Base-by-base conservation (phyloP, 2,797 vertebrate species). In the Enteromius fasciolatus region DNA sequence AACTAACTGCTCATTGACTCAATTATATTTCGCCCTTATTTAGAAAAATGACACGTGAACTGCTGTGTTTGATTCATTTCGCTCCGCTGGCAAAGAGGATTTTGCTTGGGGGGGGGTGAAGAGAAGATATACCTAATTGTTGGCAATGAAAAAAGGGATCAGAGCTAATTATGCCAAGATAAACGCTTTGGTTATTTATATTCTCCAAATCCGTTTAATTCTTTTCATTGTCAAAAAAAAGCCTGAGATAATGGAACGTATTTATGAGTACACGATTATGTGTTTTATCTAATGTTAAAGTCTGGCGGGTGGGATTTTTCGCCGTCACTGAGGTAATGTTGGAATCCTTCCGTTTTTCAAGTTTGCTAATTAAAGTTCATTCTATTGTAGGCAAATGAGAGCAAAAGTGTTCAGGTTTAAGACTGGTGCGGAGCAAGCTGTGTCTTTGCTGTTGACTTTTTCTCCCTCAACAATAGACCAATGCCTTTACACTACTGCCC, bases 191-290 rank as follows among this genome's bases (percentile, higher is more conserved):
- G 79, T 86, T 83, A 81, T 89, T 76, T 89, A 89, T 80, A 61
- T 82, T 70, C 70, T 68, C 67, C 59, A 85, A 88, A 89, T 89
- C 90, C 88, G 76, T 69, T 84, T 89, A 88, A 89, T 89, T 88
- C 76, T 86, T 86, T 90, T 86, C 70, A 84, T 63, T 83, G 44
- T 78, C 76, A 76, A 80, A 87, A n/a, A 87, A 85, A 88, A 86
- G 88, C 87, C 67, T 81, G 67, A 14, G 48, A 88, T 88, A 90
- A 91, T 89, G 70, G 86, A 72, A 83, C 85, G 69, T 73, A 76
- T 88, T 81, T 81, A 88, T 89, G 83, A 86, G 59, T 76, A 39
- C 78, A 66, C 64, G 85, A 91, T 89, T 88, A 90, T 78, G 81
- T 73, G 61, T 83, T 63, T 83, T 83, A 84, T 83, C 52, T 36